A percentile compares a stretch with the other conserved stretches of the same genome.
Conservation (phyloP, 2,888 invertebrate genomes). For the Sphaerophoria taeniata region DNA sequence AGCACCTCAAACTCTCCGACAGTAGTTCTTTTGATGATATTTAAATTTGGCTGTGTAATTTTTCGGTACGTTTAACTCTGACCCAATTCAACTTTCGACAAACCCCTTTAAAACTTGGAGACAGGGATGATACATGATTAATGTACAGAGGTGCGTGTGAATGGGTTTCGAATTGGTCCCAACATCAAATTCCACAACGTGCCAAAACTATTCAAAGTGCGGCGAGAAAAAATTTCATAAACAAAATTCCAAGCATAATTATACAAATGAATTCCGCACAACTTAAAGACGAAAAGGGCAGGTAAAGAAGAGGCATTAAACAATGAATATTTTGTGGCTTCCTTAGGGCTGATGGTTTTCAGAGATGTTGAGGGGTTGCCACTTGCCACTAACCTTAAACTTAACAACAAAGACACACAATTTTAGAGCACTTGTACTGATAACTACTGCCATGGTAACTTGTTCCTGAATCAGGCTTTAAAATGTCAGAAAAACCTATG, state of each 20-base stretch:
- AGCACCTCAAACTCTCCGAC: conserved; percentile 18
- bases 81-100: conserved; percentile 63
- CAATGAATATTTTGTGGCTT: background rate
- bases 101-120: conserved; percentile 34
- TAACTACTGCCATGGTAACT: too few species aligned
- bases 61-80: conserved; percentile 69
- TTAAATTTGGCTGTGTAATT: conserved; percentile 62
- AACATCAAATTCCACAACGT: conserved; percentile 46
- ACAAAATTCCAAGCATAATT: conserved; percentile 70
- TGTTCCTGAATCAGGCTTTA: too few species aligned
- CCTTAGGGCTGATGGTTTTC: too few species aligned
- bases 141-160: background rate
- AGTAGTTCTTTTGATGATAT: conserved; percentile 35
- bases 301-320: background rate
- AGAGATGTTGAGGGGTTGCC: too few species aligned
- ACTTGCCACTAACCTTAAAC: background rate
- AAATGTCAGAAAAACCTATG: too few species aligned
- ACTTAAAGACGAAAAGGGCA: conserved; percentile 15
- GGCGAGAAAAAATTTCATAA: conserved; percentile 65
- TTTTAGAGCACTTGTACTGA: too few species aligned
- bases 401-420: background rate
- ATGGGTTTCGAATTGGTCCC: background rate
- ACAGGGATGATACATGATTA: background rate
- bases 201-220: conserved; percentile 49
- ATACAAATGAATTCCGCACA: conserved; percentile 55